Evolutionary conservation across 2,888 invertebrate species (phyloP), one percentile per base, ranked within the genome.

Genomic region (Acanthosoma haemorrhoidale): DNA sequence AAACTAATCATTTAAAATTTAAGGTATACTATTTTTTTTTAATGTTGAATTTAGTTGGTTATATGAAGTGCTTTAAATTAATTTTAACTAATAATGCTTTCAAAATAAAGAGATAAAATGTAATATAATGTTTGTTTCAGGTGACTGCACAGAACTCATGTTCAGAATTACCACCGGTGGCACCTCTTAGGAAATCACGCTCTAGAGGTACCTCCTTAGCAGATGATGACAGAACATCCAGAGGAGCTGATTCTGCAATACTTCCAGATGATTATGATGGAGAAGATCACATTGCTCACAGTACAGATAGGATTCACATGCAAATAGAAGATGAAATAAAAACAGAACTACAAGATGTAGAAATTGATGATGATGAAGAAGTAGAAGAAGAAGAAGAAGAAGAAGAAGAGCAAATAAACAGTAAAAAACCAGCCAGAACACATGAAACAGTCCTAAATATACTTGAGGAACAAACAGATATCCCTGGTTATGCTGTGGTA

Each of bases 401-500:
- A 29, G 66, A 71, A 63, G 64, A 60, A 16, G 51, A 61, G 32
- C 34, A 25, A 11, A 29, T 41, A 39, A 57, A 34, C 15, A 16
- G 29, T 36, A 51, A 18, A 18, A 36, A 66, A n/a, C 43, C 63
- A 4, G 51, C 16, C 34, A 39, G 41, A 32, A 25, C 34, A 60
- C 29, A 60, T 39, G 67, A 57, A 38, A 51, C 34, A 32, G 41
- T 15, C 15, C 59, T 25, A 43, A 70, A 38, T 57, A 51, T 81
- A 81, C 72, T 21, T 16, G 39, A 31, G n/a, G 8, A n/a, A 21
- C 31, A 59, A 31, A 29, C 38, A 13, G 70, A 70, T 15, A 57
- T 59, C 32, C 84, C 83, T 21, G 91, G 91, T 5, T 92, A 92
- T 75, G 90, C 92, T 11, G 85, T 88, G 31, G 88, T 92, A 57